Base-by-base conservation (phyloP, 2,888 invertebrate genomes). In the Pecten maximus region DNA sequence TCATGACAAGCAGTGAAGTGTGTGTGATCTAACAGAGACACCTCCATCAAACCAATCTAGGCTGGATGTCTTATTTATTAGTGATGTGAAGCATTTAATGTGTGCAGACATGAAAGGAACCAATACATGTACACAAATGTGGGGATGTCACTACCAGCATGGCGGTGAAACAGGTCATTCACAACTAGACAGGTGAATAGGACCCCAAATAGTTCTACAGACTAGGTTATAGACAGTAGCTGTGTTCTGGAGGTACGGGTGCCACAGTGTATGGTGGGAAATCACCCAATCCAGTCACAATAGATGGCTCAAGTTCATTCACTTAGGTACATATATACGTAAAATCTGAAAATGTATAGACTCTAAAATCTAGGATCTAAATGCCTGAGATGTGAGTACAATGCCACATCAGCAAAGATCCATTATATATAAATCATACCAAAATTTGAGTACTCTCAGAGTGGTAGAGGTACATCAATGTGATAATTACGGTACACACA, bases 11-110 rank as follows among this genome's bases (percentile, higher is more conserved):
- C 28, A 12, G 35, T 74, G 35, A 35, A 35, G 74, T 0, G 8
- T 74, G 74, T 74, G 74, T 74, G 74, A 74, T 74, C 74, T 74
- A 74, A 74, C 74, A 74, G 35, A 74, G 74, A 12, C 28, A 74
- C 12, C 35, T 74, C 4, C 10, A 35, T 74, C 23, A 28, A 35
- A 35, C 35, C 74, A 28, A 35, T 74, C 74, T 28, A 74, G 74
- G 35, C 28, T 6, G 12, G 35, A 74, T 74, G 74, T 2, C 23
- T 74, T 35, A 35, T 74, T 74, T 28, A 74, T 35, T 28, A 28
- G 74, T n/a, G 74, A 74, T 35, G 74, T 74, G 74, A 74, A 74
- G 74, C 35, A 35, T 74, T 10, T 35, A 74, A 74, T 74, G 74
- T 28, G 35, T 74, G 35, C 12, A 10, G 74, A 74, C 74, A 74